phyloP scores from a whole-genome alignment of 2,113 vertebrate genomes.

The Terrapene triunguis region DNA sequence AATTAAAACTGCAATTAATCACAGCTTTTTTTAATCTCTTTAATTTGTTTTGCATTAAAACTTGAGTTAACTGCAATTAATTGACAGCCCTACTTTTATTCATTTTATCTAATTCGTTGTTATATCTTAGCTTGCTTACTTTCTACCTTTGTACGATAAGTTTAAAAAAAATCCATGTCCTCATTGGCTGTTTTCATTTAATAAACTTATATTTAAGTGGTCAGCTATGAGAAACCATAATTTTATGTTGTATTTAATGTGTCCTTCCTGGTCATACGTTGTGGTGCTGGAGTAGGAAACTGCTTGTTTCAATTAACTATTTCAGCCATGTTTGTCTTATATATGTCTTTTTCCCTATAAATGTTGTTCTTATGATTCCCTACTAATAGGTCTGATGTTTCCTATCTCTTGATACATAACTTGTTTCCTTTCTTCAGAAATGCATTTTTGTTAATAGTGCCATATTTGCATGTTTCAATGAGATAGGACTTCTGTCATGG shows the following conservation, averaged over 20 bases:
- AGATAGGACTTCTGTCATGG: constrained; percentile 67
- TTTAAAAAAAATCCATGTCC: constrained; percentile 14
- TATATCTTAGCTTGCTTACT: constrained; percentile 5
- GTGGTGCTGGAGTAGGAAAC: constrained; percentile 28
- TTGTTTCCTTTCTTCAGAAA: constrained; percentile 39
- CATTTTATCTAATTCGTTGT: background rate
- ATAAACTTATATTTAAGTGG: background rate
- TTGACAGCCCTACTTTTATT: background rate
- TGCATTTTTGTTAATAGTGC: constrained; percentile 38
- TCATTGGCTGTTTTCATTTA: constrained; percentile 22
- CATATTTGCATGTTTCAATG: constrained; percentile 76
- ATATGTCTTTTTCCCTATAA: constrained; percentile 37
- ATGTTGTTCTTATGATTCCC: constrained; percentile 65
- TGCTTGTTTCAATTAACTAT: constrained; percentile 38
- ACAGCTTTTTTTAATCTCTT: too few relatives aligned
- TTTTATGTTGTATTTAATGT: constrained; percentile 39
- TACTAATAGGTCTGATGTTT: constrained; percentile 65
- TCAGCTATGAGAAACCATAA: background rate
- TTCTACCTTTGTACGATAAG: background rate
- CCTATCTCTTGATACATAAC: constrained; percentile 65
- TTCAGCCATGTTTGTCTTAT: constrained; percentile 45
- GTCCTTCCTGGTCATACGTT: background rate
- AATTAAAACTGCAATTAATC: too few relatives aligned
- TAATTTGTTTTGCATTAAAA: too few relatives aligned
- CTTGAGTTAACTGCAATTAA: too few relatives aligned